phyloP scores from a whole-genome alignment of 2,888 invertebrate species.

The Cyrtodaria siliqua region DNA sequence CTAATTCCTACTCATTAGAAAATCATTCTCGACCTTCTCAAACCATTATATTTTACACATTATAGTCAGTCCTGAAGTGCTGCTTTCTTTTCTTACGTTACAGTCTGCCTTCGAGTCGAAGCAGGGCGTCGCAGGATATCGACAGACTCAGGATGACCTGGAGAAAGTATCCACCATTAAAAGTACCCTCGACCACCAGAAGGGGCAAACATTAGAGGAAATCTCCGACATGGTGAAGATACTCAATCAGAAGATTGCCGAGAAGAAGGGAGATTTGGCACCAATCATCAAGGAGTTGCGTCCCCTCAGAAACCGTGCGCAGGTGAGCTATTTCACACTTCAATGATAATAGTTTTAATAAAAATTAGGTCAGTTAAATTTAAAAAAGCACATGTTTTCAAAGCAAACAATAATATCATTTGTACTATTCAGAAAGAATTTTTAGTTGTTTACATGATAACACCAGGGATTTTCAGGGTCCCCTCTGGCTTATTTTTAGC shows the following conservation, averaged over 20 bases:
- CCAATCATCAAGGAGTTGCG: conserved; percentile 89
- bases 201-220: conserved; percentile 87
- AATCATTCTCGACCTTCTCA: too few species aligned
- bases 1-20: too few species aligned
- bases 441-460: too few species aligned
- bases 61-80: too few species aligned
- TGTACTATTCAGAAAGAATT: too few species aligned
- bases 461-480: too few species aligned
- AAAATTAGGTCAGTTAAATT: too few species aligned
- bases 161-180: conserved; percentile 88
- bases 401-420: too few species aligned
- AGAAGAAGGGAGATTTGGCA: conserved; percentile 89
- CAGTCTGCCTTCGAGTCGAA: conserved; percentile 82
- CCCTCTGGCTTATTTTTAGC: too few species aligned
- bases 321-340: conserved; percentile 82
- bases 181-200: conserved; percentile 87
- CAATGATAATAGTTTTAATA: too few species aligned
- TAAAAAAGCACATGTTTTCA: too few species aligned
- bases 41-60: too few species aligned
- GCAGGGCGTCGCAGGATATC: conserved; percentile 86
- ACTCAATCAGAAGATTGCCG: conserved; percentile 88
- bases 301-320: conserved; percentile 89
- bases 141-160: conserved; percentile 87
- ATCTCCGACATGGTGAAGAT: conserved; percentile 87
- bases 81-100: conserved; percentile 24